Base-by-base conservation (phyloP, 2,888 invertebrate species). In the Pachliopta kotzebuea region DNA sequence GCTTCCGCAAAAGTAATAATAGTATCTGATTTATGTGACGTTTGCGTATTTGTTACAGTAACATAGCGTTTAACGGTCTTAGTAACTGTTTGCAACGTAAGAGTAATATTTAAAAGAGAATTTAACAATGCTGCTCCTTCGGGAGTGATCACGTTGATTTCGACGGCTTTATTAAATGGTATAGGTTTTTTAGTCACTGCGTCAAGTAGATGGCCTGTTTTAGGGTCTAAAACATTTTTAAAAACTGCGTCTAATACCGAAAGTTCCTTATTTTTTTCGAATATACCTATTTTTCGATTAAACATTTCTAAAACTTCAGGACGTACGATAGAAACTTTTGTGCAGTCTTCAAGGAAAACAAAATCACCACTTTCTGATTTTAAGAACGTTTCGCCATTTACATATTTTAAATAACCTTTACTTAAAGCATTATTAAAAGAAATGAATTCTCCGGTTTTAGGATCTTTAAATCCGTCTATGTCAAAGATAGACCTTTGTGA, bases 401-500 rank as follows among this genome's bases (percentile, higher is more conserved):
- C 95, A 76, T 95, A 94, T 80, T 96, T 95, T 56, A 98, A 92
- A 77, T 96, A 92, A 70, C 96, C 96, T 76, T 95, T 95, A 66
- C 95, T 93, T 68, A 96, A 88, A 50, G 97, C 97, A 67, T 94
- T 93, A 84, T 97, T 97, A 76, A 98, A 95, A 71, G 96, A 96
- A 74, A 98, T 93, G 78, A 95, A 96, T 78, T 96, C 96, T 49
- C 94, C 95, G 59, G 95, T 95, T 75, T 95, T 93, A 0, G 96
- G 95, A 84, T 97, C 96, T 79, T 95, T 96, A 79, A 98, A 96
- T 63, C 96, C 98, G 74, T 98, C 97, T 68, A 98, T 97, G 82
- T 98, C 96, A 80, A 98, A 98, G 72, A 98, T 96, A 2, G 97
- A 96, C 83, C 96, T 96, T 80, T 96, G 96, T 7, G 96, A 94